Conservation (phyloP, 2,888 invertebrate species). For the Dorcus hopei region DNA sequence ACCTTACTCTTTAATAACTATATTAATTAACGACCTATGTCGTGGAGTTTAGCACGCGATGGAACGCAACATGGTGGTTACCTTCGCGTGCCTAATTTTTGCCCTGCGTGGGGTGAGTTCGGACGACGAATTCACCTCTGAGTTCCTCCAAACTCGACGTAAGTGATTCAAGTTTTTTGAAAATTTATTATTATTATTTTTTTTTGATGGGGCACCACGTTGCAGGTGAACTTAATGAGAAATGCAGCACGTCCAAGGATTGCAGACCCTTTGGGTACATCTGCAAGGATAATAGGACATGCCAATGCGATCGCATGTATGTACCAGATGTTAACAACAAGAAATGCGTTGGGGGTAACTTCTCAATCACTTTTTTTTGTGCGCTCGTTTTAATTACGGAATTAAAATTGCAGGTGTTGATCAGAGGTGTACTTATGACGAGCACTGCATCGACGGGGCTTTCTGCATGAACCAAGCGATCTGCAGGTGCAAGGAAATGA, state of each 20-base stretch:
- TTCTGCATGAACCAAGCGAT: conserved; percentile 43
- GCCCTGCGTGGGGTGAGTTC: background rate
- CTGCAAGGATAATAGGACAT: conserved; percentile 41
- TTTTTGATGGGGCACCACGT: background rate
- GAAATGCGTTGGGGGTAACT: conserved; percentile 44
- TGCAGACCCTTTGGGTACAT: conserved; percentile 43
- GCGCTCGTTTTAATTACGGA: background rate
- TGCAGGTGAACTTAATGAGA: conserved; percentile 33
- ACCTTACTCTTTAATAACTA: too few relatives aligned
- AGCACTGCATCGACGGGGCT: conserved; percentile 47
- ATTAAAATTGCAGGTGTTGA: conserved; percentile 37
- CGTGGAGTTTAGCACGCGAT: background rate
- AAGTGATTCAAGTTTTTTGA: background rate
- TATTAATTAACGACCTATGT: too few relatives aligned
- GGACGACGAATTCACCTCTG: conserved; percentile 3
- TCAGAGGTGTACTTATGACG: conserved; percentile 45
- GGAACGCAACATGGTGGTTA: background rate
- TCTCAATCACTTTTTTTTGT: background rate
- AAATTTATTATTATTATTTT: background rate
- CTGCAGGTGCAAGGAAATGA: conserved; percentile 43
- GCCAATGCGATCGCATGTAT: conserved; percentile 42
- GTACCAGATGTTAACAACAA: conserved; percentile 35
- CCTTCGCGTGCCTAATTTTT: conserved; percentile 4
- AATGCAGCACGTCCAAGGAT: conserved; percentile 31
- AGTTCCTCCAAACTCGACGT: conserved; percentile 12